Base-by-base conservation (phyloP, 2,797 vertebrate species). In the Otolemur crassicaudatus region DNA sequence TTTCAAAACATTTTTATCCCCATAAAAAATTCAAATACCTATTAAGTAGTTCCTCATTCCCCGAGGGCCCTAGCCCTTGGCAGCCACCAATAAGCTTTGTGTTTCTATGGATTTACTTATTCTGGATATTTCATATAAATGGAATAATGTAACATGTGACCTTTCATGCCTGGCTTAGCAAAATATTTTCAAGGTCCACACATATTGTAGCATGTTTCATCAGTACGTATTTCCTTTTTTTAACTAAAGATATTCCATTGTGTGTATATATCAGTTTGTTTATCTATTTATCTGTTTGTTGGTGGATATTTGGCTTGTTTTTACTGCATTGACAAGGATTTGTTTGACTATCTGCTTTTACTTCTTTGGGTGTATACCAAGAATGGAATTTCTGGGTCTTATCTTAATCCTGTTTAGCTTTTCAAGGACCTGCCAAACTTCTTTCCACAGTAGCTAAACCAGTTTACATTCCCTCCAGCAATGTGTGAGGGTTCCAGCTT, bases 1-100 rank as follows among this genome's bases (percentile, higher is more conserved):
- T 90, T 97, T 79, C 31, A 19, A 70, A 85, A 72, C 43, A 60
- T 90, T 94, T 92, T 83, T 70, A 84, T 92, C 31, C 56, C 72
- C 40, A 76, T 31, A 90, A 23, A 87, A 80, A 95, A 86, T 49
- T 12, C 14, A 11, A 29, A 17, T 23, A 58, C 34, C 58, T 22
- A 53, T 82, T 77, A 83, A 53, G 60, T 37, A 77, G 19, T 84
- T 84, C 46, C 11, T 58, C 65, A 75, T 92, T 96, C 22, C 22
- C 27, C 90, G 23, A 53, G 80, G 20, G 72, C 43, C 27, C n/a
- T 27, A 86, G 43, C 46, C 31, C 31, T 29, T 82, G 53, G 19
- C 25, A 53, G 27, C 70, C 27, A 75, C 34, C 29, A 53, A 1
- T 84, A 34, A 75, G 43, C 27, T 88, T 88, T 91, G 56, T 90